Evolutionary conservation across 2,888 invertebrate species (phyloP), one percentile per base, ranked within the genome.

Genomic region (Pyrochroa serraticornis): DNA sequence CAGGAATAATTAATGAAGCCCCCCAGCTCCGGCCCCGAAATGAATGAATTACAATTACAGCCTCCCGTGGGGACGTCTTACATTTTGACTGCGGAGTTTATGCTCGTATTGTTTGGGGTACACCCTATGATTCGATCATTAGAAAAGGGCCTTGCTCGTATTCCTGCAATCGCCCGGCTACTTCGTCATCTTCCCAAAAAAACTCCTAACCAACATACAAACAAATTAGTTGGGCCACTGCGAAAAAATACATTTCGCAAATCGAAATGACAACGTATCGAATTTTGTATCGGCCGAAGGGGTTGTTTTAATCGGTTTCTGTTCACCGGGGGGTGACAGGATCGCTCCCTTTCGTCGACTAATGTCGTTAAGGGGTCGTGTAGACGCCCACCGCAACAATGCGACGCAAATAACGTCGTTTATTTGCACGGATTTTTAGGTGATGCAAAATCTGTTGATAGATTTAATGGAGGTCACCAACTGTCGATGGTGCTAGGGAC

Each of bases 221-320:
- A 67, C 63, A 60, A 67, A 68, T 60, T 59, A 45, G 50, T 48
- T 66, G 73, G 65, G 49, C 74, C 60, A 59, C 64, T 50, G 49
- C 38, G 61, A 71, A 74, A 73, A 76, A 75, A 72, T 74, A 69
- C 74, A 73, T 76, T 77, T 76, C 67, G 74, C 75, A 74, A 76
- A 76, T 77, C 75, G 71, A 69, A 75, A 69, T 78, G 79, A 78
- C 79, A 78, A 78, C 78, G 78, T 78, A 79, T 79, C 78, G 77
- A 79, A 78, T 78, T 78, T 75, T 69, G 67, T 65, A 72, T 73
- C 71, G 73, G 71, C 64, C 64, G 68, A 77, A 77, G 77, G 79
- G 78, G 78, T 78, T 78, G 77, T 77, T 79, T 78, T 78, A 78
- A 78, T 77, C 77, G 78, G 76, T 77, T 78, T 77, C 70, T 70